Conservation (phyloP, 30 jellyfish, hydroid and myxozoan species). For the Cassiopea xamachana region DNA sequence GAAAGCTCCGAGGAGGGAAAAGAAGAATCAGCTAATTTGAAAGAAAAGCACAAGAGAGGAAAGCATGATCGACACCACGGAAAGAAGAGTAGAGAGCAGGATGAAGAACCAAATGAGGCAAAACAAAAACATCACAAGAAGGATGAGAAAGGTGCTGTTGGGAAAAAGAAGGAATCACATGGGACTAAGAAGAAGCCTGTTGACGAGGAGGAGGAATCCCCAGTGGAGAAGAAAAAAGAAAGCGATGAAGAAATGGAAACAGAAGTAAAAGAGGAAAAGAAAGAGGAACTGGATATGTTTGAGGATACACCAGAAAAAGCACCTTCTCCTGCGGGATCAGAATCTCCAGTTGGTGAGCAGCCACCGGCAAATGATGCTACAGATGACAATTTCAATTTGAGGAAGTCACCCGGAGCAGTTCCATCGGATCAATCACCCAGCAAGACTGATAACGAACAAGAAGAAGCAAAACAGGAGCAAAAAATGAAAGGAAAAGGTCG, state of each 20-base stretch:
- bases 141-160: slow-evolving; percentile 29
- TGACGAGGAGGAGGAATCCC: slow-evolving; percentile 3
- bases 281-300: slow-evolving; percentile 35
- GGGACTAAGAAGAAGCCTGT: slow-evolving; percentile 4
- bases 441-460: slow-evolving; percentile 4
- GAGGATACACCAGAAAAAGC: slow-evolving; percentile 46
- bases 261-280: slow-evolving; percentile 31
- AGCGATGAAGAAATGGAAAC: slow-evolving; percentile 17
- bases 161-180: slow-evolving; percentile 10
- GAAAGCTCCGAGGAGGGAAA: slow-evolving; percentile 57
- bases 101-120: slow-evolving; percentile 10
- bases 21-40: slow-evolving; percentile 29
- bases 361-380: slow-evolving; percentile 16
- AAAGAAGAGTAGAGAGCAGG: slow-evolving; percentile 9
- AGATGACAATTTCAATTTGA: slow-evolving; percentile 51
- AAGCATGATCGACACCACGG: slow-evolving; percentile 51
- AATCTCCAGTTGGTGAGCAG: slow-evolving; percentile 13
- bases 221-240: slow-evolving; percentile 16
- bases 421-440: slow-evolving; percentile 45
- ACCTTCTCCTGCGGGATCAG: slow-evolving; percentile 37
- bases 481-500: slow-evolving; percentile 51
- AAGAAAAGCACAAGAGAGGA: slow-evolving; percentile 40
- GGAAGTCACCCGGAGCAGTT: slow-evolving; percentile 55
- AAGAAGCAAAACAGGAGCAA: slow-evolving; percentile 22
- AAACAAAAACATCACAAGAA: slow-evolving; percentile 47